A percentile compares a stretch with the other conserved stretches of the same genome.
Conservation (phyloP, 2,113 vertebrate species). For the Anseranas semipalmata region DNA sequence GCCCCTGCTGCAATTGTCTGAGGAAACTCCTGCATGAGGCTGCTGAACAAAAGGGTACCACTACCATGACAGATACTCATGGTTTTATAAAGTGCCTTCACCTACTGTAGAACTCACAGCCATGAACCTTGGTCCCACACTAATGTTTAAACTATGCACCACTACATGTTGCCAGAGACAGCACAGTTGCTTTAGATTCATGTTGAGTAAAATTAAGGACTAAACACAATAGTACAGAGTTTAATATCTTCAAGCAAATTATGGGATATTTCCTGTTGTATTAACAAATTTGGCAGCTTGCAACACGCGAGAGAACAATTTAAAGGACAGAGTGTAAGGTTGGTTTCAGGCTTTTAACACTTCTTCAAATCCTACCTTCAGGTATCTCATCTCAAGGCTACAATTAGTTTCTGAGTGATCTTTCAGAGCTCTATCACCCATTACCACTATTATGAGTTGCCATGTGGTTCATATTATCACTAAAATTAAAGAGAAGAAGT, state of each 20-base stretch:
- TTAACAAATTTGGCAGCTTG: not conserved
- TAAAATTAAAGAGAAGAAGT: conserved; percentile 40
- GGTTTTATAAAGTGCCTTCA: not conserved
- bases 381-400: not conserved
- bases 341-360: not conserved
- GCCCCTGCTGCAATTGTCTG: not conserved
- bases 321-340: not conserved
- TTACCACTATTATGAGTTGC: not conserved
- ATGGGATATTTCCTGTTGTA: not conserved
- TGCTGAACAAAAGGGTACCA: not conserved
- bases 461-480: conserved; percentile 11
- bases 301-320: not conserved
- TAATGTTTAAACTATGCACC: not conserved
- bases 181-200: not conserved
- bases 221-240: not conserved
- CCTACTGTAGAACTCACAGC: not conserved
- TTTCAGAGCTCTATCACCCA: conserved; percentile 19
- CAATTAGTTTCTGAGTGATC: not conserved
- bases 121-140: not conserved
- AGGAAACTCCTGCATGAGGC: not conserved
- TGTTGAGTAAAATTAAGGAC: not conserved
- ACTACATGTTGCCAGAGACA: not conserved
- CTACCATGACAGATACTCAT: not conserved
- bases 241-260: not conserved
- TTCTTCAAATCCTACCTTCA: not conserved